Conservation (phyloP, 1,140 invertebrate species). For the Homalodisca vitripennis region DNA sequence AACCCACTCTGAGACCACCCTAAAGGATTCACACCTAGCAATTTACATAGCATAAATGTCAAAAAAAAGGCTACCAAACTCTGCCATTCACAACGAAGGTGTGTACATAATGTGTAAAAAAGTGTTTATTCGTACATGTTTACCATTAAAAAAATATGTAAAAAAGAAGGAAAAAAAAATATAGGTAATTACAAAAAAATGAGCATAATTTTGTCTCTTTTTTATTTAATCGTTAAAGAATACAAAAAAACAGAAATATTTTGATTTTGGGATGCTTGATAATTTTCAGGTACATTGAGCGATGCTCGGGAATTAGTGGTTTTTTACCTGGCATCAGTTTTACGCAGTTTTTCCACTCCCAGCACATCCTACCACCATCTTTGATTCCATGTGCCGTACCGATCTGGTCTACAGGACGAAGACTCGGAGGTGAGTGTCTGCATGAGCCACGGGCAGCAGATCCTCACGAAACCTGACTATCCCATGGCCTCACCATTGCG, state of each 20-base stretch:
- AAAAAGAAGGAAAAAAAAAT: too few species aligned
- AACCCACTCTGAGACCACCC: too few species aligned
- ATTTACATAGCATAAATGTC: too few species aligned
- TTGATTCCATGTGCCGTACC: slow-evolving; percentile 97
- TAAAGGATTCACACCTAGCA: too few species aligned
- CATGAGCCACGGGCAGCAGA: slow-evolving; percentile 82
- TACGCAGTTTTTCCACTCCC: slow-evolving; percentile 92
- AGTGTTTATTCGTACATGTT: too few species aligned
- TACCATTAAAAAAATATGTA: too few species aligned
- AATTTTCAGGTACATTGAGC: background rate
- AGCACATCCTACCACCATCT: slow-evolving; percentile 94
- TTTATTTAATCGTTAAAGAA: background rate
- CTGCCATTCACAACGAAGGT: too few species aligned
- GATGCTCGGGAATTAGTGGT: background rate
- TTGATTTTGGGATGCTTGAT: too few species aligned
- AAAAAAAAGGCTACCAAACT: too few species aligned
- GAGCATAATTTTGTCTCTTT: background rate
- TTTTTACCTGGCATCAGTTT: slow-evolving; percentile 58
- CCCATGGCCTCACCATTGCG: slow-evolving; percentile 98
- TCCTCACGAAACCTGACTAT: slow-evolving; percentile 93
- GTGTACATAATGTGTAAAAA: too few species aligned
- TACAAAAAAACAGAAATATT: too few species aligned
- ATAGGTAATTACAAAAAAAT: background rate
- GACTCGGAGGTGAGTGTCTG: slow-evolving; percentile 85
- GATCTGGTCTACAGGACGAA: slow-evolving; percentile 92